phyloP scores from a whole-genome alignment of 2,113 vertebrate genomes.

The Mus pahari region DNA sequence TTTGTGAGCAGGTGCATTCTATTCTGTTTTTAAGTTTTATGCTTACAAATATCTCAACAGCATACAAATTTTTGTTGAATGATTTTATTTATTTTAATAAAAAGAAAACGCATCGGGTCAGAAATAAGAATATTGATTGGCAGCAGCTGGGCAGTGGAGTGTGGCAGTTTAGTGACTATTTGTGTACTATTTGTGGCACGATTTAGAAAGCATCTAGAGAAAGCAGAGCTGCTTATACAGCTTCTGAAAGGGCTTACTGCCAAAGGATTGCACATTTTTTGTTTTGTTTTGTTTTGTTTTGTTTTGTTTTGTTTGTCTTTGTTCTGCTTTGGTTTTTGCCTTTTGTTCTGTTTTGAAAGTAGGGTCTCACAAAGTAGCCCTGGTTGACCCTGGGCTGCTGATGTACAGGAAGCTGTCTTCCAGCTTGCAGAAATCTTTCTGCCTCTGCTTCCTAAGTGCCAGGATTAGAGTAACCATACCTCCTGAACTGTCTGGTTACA shows the following conservation, averaged over 20 bases:
- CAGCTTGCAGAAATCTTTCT: not conserved
- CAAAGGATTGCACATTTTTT: not conserved
- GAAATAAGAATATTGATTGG: not conserved
- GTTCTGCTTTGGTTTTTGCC: not conserved
- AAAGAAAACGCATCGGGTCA: not conserved
- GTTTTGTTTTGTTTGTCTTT: not conserved
- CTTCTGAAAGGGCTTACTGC: not conserved
- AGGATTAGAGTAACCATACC: not conserved
- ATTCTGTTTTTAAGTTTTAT: not conserved
- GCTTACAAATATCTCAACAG: not conserved
- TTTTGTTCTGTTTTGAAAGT: not conserved
- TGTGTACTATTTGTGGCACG: not conserved
- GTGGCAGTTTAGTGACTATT: not conserved
- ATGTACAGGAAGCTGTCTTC: not conserved
- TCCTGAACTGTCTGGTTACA: not conserved
- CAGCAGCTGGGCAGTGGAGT: too few species aligned
- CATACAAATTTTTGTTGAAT: not conserved
- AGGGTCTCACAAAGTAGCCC: not conserved
- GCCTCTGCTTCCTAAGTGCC: not conserved
- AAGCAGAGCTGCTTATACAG: not conserved
- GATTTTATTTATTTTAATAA: not conserved
- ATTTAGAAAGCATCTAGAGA: not conserved
- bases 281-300: not conserved
- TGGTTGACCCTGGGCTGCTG: not conserved
- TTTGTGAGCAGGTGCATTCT: conserved; percentile 4